Conservation (phyloP, 2,797 vertebrate species). For the Sorex maritimensis region DNA sequence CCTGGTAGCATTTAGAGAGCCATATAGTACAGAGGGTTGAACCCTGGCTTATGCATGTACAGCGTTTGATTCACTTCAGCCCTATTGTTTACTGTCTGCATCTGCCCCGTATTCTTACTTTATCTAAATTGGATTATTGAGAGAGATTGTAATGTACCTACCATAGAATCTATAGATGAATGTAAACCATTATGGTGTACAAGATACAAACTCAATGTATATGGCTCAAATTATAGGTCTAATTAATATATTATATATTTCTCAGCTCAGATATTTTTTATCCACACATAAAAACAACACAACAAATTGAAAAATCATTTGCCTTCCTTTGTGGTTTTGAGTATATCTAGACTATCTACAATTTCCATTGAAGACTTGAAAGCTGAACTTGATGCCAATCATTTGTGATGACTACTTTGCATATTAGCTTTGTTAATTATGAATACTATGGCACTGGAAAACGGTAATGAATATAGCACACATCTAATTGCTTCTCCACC, state of each 20-base stretch:
- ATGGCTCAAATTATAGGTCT: not conserved
- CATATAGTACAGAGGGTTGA: too few species aligned
- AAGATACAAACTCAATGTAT: not conserved
- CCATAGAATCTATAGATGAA: not conserved
- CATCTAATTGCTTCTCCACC: slow-evolving; percentile 68
- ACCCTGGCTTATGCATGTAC: too few species aligned
- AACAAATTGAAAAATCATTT: not conserved
- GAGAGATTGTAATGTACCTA: not conserved
- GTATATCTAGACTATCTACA: not conserved
- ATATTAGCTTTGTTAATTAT: slow-evolving; percentile 66
- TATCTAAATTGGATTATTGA: not conserved
- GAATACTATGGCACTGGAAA: slow-evolving; percentile 57
- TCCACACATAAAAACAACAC: not conserved
- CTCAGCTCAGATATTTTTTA: not conserved
- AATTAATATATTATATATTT: not conserved
- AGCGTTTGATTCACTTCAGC: too few species aligned
- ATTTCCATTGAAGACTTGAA: not conserved
- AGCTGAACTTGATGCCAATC: not conserved
- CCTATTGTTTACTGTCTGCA: not conserved
- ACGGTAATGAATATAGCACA: slow-evolving; percentile 66
- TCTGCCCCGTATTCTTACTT: not conserved
- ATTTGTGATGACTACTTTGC: not conserved
- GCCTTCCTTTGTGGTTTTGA: not conserved
- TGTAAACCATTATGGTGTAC: not conserved
- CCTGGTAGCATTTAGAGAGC: too few species aligned